These are phyloP conservation scores for Aplochiton taeniatus DNA, from an alignment of 2,797 vertebrate species.

Conservation along the genomic window DNA sequence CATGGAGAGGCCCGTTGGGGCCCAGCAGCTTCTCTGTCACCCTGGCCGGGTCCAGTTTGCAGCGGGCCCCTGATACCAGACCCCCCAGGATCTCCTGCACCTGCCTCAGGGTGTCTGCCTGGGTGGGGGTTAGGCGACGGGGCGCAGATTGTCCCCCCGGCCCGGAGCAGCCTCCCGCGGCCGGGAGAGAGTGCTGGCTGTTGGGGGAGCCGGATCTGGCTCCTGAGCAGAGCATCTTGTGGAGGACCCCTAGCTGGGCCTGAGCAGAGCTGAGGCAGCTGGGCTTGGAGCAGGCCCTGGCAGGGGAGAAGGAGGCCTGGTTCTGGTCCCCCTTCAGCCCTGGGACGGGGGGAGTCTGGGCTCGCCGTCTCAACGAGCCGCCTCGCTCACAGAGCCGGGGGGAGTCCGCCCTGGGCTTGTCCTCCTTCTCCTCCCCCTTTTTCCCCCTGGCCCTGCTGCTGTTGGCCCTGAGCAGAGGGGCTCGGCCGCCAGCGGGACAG, in stretches of 20 bases:
- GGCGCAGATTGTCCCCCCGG: conserved; percentile 31
- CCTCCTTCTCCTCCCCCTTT: conserved; percentile 56
- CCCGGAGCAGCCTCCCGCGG: conserved; percentile 37
- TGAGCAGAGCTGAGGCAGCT: conserved; percentile 74
- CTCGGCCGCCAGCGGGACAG: conserved; percentile 30
- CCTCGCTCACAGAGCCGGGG: conserved; percentile 59
- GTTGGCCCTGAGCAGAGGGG: conserved; percentile 63
- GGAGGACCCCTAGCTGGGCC: conserved; percentile 72
- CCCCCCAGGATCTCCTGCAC: conserved; percentile 83
- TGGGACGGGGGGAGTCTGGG: conserved; percentile 65
- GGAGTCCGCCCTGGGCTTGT: conserved; percentile 55
- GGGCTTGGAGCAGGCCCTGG: conserved; percentile 73
- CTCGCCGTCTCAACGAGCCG: conserved; percentile 70
- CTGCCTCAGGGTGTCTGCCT: conserved; percentile 75
- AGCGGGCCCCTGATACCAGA: conserved; percentile 78
- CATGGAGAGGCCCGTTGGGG: conserved; percentile 69
- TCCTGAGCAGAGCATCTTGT: conserved; percentile 76
- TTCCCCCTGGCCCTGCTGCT: conserved; percentile 47
- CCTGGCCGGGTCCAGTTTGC: conserved; percentile 70
- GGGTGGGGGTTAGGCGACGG: conserved; percentile 60
- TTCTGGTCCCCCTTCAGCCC: conserved; percentile 65
- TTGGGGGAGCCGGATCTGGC: conserved; percentile 10
- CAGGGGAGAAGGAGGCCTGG: conserved; percentile 57
- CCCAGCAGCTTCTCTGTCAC: conserved; percentile 69
- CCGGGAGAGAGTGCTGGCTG: conserved; percentile 28